Conservation (phyloP, 2,888 invertebrate species). For the Arctia plantaginis region DNA sequence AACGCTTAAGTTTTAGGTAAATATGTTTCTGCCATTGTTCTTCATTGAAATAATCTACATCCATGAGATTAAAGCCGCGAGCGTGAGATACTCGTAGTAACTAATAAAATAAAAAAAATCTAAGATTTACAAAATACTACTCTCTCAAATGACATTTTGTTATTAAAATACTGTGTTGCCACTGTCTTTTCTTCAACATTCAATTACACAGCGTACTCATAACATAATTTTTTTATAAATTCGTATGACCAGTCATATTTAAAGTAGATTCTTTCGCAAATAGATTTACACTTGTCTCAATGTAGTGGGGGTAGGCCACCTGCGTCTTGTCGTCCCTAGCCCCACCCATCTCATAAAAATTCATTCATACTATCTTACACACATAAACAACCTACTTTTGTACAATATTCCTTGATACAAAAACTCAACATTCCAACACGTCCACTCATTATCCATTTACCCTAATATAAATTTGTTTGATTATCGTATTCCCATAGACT, state of each 20-base stretch:
- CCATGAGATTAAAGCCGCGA: too few species aligned
- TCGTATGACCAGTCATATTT: not conserved
- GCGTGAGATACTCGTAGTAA: not conserved
- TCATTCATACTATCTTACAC: slow-evolving; percentile 29
- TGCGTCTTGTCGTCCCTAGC: slow-evolving; percentile 25
- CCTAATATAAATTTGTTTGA: slow-evolving; percentile 8
- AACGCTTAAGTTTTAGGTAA: too few species aligned
- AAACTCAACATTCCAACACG: slow-evolving; percentile 9
- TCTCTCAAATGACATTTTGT: not conserved
- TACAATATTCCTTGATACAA: not conserved
- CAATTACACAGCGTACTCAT: not conserved
- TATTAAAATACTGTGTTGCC: not conserved
- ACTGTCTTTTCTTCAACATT: not conserved
- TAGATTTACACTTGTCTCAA: slow-evolving; percentile 17
- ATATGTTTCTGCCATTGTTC: too few species aligned
- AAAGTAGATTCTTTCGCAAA: slow-evolving; percentile 3
- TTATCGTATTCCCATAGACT: not conserved
- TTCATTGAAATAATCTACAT: too few species aligned
- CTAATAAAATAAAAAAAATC: too few species aligned
- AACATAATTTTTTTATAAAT: not conserved
- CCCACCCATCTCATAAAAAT: slow-evolving; percentile 27
- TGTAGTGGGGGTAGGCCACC: slow-evolving; percentile 36
- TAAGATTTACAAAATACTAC: too few species aligned
- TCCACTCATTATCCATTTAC: not conserved
- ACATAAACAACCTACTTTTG: slow-evolving; percentile 1